Evolutionary conservation across 2,113 vertebrate species (phyloP).

Genomic region (Coreoperca whiteheadi): DNA sequence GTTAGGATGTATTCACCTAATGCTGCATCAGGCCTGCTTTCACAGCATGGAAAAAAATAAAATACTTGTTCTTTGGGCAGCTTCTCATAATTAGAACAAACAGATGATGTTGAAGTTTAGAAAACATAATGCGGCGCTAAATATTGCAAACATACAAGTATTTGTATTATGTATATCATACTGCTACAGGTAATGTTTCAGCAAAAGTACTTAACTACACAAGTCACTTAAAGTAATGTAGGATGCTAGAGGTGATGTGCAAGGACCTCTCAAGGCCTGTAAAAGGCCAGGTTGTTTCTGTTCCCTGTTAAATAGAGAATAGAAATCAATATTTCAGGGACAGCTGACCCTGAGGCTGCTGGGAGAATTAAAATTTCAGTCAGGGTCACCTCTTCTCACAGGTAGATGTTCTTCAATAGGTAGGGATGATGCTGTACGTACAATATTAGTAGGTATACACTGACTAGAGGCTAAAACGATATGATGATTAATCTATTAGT

Average conservation of each 20-base stretch:
- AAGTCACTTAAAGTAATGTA: constrained; percentile 13
- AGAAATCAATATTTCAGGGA: constrained; percentile 73
- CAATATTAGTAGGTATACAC: background rate
- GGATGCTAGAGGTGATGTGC: constrained; percentile 25
- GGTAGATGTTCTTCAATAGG: constrained; percentile 43
- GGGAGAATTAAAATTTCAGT: constrained; percentile 49
- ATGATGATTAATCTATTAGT: constrained; percentile 1
- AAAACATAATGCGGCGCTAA: constrained; percentile 3
- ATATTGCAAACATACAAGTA: background rate
- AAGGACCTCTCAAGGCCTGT: constrained; percentile 33
- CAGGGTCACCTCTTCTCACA: constrained; percentile 45
- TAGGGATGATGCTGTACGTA: background rate
- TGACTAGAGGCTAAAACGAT: background rate
- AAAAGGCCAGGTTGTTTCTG: constrained; percentile 31
- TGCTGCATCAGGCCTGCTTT: constrained; percentile 48
- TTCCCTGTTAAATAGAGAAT: constrained; percentile 51
- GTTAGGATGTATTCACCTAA: constrained; percentile 63
- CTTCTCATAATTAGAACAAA: constrained; percentile 38
- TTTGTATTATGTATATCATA: constrained; percentile 15
- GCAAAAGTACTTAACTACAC: background rate
- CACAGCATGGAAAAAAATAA: constrained; percentile 19
- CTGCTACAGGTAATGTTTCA: background rate
- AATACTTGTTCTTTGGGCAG: constrained; percentile 9
- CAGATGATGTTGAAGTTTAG: constrained; percentile 1
- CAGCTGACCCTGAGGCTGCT: constrained; percentile 57